Conservation (phyloP, 2,797 vertebrate species). For the Sebastiscus albofasciatus region DNA sequence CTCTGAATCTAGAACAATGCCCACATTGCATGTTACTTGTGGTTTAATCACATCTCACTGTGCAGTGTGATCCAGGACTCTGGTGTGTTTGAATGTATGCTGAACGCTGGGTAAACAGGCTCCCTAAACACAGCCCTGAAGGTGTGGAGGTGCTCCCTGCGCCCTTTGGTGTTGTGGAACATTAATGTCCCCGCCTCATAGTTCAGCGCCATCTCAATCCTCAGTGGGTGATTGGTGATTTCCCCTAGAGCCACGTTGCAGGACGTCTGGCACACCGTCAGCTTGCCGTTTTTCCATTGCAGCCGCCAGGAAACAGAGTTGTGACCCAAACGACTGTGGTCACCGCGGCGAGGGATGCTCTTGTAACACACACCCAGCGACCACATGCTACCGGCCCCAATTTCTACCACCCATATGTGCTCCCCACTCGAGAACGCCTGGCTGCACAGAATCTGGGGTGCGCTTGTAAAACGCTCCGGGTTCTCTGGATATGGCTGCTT, state of each 20-base stretch:
- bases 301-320: conserved; percentile 81
- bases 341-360: conserved; percentile 76
- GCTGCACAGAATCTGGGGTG: conserved; percentile 74
- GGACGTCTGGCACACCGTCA: conserved; percentile 77
- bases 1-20: background rate
- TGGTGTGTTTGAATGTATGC: conserved; percentile 75
- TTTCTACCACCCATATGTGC: conserved; percentile 79
- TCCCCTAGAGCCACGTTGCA: conserved; percentile 61
- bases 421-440: conserved; percentile 74
- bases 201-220: conserved; percentile 76
- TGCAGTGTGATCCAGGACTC: conserved; percentile 82
- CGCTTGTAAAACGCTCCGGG: conserved; percentile 70
- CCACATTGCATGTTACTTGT: background rate
- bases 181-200: conserved; percentile 72
- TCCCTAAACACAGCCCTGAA: conserved; percentile 76
- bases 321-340: conserved; percentile 82
- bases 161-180: conserved; percentile 69
- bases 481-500: conserved; percentile 68
- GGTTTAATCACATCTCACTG: conserved; percentile 49
- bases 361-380: conserved; percentile 79
- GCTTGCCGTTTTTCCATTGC: conserved; percentile 82
- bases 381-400: conserved; percentile 75
- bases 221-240: conserved; percentile 33
- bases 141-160: conserved; percentile 77
- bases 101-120: conserved; percentile 77